Conservation (phyloP, 2,797 vertebrate species). For the Argyrosomus regius region DNA sequence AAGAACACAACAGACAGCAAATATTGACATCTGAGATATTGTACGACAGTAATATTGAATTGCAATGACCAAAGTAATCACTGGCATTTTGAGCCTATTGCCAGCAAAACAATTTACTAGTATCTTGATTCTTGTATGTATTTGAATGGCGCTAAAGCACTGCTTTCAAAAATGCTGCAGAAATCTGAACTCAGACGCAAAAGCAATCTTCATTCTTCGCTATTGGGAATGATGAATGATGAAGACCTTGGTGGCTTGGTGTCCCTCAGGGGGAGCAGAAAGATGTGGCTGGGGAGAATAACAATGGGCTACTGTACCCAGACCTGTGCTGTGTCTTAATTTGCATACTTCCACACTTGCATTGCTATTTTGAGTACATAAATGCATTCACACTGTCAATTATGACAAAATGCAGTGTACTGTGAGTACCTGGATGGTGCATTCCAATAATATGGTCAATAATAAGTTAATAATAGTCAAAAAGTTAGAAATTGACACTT, state of each 20-base stretch:
- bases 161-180: not conserved
- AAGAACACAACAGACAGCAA: constrained; percentile 36
- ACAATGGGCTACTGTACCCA: not conserved
- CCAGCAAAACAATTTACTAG: not conserved
- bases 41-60: not conserved
- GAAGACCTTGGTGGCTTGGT: not conserved
- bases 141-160: not conserved
- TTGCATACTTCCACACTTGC: not conserved
- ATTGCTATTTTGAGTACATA: too few species aligned
- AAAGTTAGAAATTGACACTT: too few species aligned
- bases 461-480: too few species aligned
- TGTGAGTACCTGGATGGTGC: too few species aligned
- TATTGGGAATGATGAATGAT: not conserved
- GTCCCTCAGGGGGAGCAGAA: not conserved
- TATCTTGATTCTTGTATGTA: not conserved
- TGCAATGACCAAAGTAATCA: not conserved
- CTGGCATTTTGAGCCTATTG: not conserved
- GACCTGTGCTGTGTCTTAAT: not conserved
- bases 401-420: too few species aligned
- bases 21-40: not conserved
- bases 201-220: not conserved
- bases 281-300: not conserved
- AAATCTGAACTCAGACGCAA: not conserved
- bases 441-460: too few species aligned
- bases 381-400: too few species aligned